Evolutionary conservation across 2,888 invertebrate genomes (phyloP).

Genomic region (Clunio marinus): DNA sequence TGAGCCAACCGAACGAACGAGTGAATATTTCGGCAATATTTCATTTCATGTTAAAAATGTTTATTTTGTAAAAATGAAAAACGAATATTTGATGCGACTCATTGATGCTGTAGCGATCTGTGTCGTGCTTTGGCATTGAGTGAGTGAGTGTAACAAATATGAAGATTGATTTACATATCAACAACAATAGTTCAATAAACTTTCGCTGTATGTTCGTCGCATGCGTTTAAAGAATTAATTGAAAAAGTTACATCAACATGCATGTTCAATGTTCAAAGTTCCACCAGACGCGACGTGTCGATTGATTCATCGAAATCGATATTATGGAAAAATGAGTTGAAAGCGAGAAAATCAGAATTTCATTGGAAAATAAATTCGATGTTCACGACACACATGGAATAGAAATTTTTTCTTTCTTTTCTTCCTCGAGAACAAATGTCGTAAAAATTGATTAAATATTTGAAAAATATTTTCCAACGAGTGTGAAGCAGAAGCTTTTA

Average conservation of each 20-base stretch:
- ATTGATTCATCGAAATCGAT: neutral
- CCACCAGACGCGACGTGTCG: too few relatives aligned
- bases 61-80: neutral
- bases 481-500: neutral
- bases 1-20: neutral
- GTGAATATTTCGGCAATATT: neutral
- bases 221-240: too few relatives aligned
- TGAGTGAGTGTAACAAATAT: too few relatives aligned
- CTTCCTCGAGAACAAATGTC: neutral
- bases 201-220: too few relatives aligned
- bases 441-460: conserved; percentile 23
- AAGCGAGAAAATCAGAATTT: too few relatives aligned
- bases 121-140: too few relatives aligned
- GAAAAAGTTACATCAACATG: too few relatives aligned
- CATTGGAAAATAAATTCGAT: too few relatives aligned
- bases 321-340: too few relatives aligned
- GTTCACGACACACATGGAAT: neutral
- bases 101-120: neutral
- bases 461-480: neutral
- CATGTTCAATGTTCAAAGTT: too few relatives aligned
- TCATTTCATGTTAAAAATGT: too few relatives aligned
- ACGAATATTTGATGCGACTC: neutral
- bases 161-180: conserved; percentile 4
- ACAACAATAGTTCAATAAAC: conserved; percentile 10
- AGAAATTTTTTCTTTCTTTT: too few relatives aligned